Percentiles rank a stretch among this genome's conserved stretches.
phyloP scores from a whole-genome alignment of 2,888 invertebrate species.

The Dasypogon diadema region DNA sequence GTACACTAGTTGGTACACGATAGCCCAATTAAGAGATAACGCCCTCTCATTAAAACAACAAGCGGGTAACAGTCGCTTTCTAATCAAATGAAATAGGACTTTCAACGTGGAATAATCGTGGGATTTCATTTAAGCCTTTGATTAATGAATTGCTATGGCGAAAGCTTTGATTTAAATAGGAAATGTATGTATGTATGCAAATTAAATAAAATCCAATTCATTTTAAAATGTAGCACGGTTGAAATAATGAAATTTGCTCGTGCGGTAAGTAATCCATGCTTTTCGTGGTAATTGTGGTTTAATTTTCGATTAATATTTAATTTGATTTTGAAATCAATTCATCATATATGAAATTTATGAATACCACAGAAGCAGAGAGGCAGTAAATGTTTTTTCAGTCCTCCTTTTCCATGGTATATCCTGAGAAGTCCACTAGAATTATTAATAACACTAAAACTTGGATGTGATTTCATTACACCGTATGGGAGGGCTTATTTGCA shows the following conservation, averaged over 20 bases:
- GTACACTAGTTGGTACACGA: conserved; percentile 6
- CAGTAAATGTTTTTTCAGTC: too few species aligned
- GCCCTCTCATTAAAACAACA: background rate
- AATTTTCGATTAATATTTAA: background rate
- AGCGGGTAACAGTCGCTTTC: background rate
- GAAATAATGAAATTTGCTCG: background rate
- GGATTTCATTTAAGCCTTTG: background rate
- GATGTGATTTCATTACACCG: background rate
- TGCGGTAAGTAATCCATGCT: background rate
- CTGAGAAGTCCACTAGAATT: too few species aligned
- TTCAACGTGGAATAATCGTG: conserved; percentile 1
- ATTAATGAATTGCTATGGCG: too few species aligned
- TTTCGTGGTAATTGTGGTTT: background rate
- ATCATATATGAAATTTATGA: too few species aligned
- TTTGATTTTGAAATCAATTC: conserved; percentile 11
- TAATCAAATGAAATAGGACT: conserved; percentile 18
- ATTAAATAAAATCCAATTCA: background rate
- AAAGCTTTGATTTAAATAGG: background rate
- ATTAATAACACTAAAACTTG: too few species aligned
- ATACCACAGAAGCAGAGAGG: too few species aligned
- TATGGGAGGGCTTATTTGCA: background rate
- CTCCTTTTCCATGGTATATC: too few species aligned
- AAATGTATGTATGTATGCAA: background rate
- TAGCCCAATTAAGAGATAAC: conserved; percentile 1
- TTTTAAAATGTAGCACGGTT: too few species aligned